Conservation (phyloP, 2,113 vertebrate species). For the Octodon degus region DNA sequence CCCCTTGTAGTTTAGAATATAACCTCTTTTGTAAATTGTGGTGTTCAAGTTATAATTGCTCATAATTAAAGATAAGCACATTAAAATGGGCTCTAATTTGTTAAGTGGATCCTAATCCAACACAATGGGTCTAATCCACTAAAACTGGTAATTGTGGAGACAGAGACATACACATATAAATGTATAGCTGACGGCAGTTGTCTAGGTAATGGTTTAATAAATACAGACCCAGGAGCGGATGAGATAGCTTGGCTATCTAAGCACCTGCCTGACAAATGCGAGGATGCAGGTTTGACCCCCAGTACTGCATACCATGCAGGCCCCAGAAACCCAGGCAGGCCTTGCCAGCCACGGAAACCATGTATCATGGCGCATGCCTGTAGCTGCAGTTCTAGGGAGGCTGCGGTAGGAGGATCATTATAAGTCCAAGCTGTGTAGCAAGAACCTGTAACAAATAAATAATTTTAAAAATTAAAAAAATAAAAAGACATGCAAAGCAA, state of each 20-base stretch:
- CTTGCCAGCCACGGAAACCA: too few species aligned
- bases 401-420: too few species aligned
- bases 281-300: too few species aligned
- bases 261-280: too few species aligned
- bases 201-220: not conserved
- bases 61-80: not conserved
- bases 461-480: too few species aligned
- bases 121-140: not conserved
- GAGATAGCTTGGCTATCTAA: too few species aligned
- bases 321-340: too few species aligned
- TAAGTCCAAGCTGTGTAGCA: too few species aligned
- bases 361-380: too few species aligned
- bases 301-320: too few species aligned
- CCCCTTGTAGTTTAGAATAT: not conserved
- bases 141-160: not conserved
- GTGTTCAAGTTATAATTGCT: not conserved
- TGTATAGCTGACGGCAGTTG: not conserved
- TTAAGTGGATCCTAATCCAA: not conserved
- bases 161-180: not conserved
- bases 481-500: not conserved
- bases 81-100: not conserved
- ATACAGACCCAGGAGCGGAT: not conserved
- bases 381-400: too few species aligned
- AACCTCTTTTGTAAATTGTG: not conserved
- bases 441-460: too few species aligned